phyloP scores from a whole-genome alignment of 2,797 vertebrate genomes.

The Pseudocheirus occidentalis region DNA sequence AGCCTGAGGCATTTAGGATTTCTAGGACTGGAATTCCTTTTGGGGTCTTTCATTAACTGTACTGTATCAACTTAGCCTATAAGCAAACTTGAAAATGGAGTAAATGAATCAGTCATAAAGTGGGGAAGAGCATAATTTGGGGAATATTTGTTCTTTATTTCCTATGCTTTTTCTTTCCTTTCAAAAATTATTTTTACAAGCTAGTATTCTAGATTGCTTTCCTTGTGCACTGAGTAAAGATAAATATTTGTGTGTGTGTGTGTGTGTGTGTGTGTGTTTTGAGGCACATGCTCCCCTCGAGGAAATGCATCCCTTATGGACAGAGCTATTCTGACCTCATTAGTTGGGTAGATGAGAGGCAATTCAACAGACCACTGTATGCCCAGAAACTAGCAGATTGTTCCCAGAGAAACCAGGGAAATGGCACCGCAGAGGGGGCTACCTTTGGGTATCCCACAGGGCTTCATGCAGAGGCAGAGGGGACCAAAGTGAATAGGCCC shows the following conservation, averaged over 20 bases:
- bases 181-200: constrained; percentile 78
- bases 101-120: constrained; percentile 24
- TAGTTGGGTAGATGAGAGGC: constrained; percentile 72
- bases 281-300: constrained; percentile 71
- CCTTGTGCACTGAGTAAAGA: constrained; percentile 72
- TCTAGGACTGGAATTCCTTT: constrained; percentile 34
- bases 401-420: constrained; percentile 52
- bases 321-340: constrained; percentile 74
- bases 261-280: constrained; percentile 64
- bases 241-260: constrained; percentile 69
- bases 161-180: constrained; percentile 69
- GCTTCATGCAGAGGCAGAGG: constrained; percentile 14
- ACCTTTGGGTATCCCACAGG: constrained; percentile 69
- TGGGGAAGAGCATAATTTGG: constrained; percentile 56
- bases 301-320: constrained; percentile 78
- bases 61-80: constrained; percentile 33
- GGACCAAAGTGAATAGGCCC: constrained; percentile 40
- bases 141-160: constrained; percentile 76
- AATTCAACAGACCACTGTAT: constrained; percentile 62
- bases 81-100: constrained; percentile 64
- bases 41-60: neutral
- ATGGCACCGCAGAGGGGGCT: constrained; percentile 26
- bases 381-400: constrained; percentile 33
- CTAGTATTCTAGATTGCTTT: constrained; percentile 74
- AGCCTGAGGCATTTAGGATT: constrained; percentile 1